Percentiles rank a stretch among this genome's conserved stretches.
Evolutionary conservation across 2,113 vertebrate genomes (phyloP).

Genomic region (Boulengeromyrus knoepffleri): DNA sequence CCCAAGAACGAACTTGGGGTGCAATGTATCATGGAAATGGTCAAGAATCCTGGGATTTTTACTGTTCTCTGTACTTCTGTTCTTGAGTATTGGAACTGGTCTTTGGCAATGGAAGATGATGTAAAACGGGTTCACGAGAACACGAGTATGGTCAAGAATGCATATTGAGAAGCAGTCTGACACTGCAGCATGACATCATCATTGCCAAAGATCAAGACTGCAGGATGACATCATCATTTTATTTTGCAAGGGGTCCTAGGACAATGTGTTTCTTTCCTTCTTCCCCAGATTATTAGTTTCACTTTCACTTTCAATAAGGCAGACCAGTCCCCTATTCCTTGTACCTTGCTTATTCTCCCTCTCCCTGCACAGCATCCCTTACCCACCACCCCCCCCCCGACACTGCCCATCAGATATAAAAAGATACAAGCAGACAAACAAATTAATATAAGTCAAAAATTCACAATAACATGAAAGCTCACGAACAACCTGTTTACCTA

Average conservation of each 20-base stretch:
- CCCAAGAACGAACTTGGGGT: no score
- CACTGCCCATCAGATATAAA: neutral
- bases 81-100: no score
- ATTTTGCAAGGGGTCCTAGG: neutral
- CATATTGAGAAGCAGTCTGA: neutral
- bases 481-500: neutral
- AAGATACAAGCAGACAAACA: neutral
- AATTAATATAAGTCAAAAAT: neutral
- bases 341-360: neutral
- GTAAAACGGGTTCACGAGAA: no score
- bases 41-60: no score
- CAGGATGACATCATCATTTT: neutral
- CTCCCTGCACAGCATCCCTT: neutral
- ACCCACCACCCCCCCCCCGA: neutral
- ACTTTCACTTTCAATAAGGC: slow-evolving; percentile 34
- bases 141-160: no score
- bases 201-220: neutral
- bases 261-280: neutral
- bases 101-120: no score
- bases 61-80: no score
- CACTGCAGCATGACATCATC: neutral
- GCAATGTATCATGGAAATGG: no score
- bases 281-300: neutral
- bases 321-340: slow-evolving; percentile 8
- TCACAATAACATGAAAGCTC: neutral